Base-by-base conservation (phyloP, 2,113 vertebrate species). In the Callospermophilus lateralis region DNA sequence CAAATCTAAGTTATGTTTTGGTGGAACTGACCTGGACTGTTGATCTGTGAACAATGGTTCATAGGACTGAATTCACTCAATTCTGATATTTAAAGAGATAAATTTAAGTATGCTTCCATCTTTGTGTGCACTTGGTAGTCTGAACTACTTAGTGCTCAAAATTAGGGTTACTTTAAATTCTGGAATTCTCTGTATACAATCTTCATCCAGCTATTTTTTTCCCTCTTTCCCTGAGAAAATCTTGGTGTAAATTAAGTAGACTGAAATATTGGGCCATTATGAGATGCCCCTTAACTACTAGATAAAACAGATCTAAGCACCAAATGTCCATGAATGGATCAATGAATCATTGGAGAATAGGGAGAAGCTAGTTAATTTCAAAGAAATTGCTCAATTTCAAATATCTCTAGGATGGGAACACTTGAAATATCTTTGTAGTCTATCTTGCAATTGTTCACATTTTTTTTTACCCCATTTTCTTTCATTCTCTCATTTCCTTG, bases 101-200 rank as follows among this genome's bases (percentile, higher is more conserved):
- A 58, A 95, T 80, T 81, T 77, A 74, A 92, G 55, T 48, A 45
- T 76, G 37, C 67, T 96, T 97, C 32, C 4, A 74, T 93, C 6
- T 78, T 80, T 92, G 48, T 79, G 4, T 74, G 22, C 4, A 55
- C 94, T 61, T 96, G 65, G 37, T 8, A 32, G 58, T 89, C 58
- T 93, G 92, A 95, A 91, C 55, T 86, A 86, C 26, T 85, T 83
- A 45, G 28, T 87, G 39, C 22, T 95, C 84, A 89, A 90, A 79
- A n/a, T 1, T 80, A 28, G 34, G 91, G 20, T 92, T 84, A 72
- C 68, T 94, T 96, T 89, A 45, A 39, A 93, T 83, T 96, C 72
- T 83, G 51, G 5, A 22, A 68, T 34, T 85, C 73, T 94, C 63
- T 68, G 6, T 84, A 6, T 58, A 83, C 58, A 45, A 86, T 89